Evolutionary conservation across 2,113 vertebrate genomes (phyloP).

Genomic region (Hippocampus comes): DNA sequence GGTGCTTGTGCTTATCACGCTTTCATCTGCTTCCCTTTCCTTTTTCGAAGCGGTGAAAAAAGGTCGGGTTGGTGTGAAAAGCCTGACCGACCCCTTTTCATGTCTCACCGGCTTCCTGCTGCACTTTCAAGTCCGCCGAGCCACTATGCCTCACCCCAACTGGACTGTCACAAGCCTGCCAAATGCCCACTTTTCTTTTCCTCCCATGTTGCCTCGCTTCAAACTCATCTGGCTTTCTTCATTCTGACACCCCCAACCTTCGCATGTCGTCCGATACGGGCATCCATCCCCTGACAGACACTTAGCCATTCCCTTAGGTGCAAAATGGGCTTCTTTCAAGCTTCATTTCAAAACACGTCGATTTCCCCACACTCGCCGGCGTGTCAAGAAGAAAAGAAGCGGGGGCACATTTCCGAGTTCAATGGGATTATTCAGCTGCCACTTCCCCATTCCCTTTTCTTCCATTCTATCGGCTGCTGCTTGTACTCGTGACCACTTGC

Average conservation of each 20-base stretch:
- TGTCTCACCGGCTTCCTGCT: not conserved
- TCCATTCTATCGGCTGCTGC: constrained; percentile 27
- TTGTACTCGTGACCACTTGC: constrained; percentile 34
- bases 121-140: constrained; percentile 8
- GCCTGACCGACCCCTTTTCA: not conserved
- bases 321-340: constrained; percentile 62
- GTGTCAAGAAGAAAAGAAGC: constrained; percentile 57
- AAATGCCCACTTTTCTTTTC: constrained; percentile 32
- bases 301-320: constrained; percentile 58
- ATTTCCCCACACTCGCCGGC: constrained; percentile 37
- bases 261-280: not conserved
- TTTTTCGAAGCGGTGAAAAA: constrained; percentile 7
- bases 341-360: constrained; percentile 61
- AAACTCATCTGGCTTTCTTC: constrained; percentile 31
- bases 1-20: constrained; percentile 5
- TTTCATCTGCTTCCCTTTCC: constrained; percentile 22
- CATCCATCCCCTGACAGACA: constrained; percentile 39
- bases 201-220: not conserved
- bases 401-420: constrained; percentile 58
- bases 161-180: constrained; percentile 36
- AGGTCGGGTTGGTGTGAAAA: constrained; percentile 4
- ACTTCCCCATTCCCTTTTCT: constrained; percentile 45
- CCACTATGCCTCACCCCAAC: constrained; percentile 17
- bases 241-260: constrained; percentile 24
- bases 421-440: constrained; percentile 61